Evolutionary conservation across 1,140 invertebrate species (phyloP), one percentile per base, ranked within the genome.

Genomic region (Megalopta genalis): DNA sequence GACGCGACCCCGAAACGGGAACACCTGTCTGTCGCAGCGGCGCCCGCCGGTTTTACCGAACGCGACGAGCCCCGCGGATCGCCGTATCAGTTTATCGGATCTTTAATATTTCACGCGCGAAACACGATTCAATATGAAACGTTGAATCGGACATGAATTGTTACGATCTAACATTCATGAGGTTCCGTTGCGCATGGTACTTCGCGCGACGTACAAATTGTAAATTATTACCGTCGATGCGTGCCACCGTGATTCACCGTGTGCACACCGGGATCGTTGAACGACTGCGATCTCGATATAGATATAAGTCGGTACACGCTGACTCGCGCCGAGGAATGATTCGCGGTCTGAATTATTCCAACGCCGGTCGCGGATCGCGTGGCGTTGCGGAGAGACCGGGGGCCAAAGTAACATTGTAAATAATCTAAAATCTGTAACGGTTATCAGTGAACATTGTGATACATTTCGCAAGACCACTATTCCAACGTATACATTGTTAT

Each of bases 51-150:
- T 18, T 5, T 62, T 27, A 27, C 0, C 25, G 23, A 57, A 14
- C 59, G 25, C 16, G 49, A 52, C 18, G 12, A 46, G 42, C 42
- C 9, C 12, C 0, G 12, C 23, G 12, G 14, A 62, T 57, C 59
- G 59, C 23, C 23, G 23, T 62, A 62, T 62, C 59, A 12, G 18
- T 68, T 54, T 54, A 54, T 68, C 66, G 42, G 32, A 65, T 65
- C 39, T 67, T 67, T 52, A 52, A 67, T 67, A 67, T 27, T 49
- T 67, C 23, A 67, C n/a, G n/a, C 42, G n/a, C n/a, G 68, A 59
- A 7, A 32, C 49, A 3, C 21, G 52, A 25, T 59, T 25, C 32
- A 16, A 39, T 42, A 42, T 37, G 54, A 70, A 59, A 59, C 32
- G 32, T 2, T 57, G 67, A 39, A 57, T 57, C 52, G 21, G 52